Base-by-base conservation (phyloP, 2,888 invertebrate species). In the Polylopha cassiicola region DNA sequence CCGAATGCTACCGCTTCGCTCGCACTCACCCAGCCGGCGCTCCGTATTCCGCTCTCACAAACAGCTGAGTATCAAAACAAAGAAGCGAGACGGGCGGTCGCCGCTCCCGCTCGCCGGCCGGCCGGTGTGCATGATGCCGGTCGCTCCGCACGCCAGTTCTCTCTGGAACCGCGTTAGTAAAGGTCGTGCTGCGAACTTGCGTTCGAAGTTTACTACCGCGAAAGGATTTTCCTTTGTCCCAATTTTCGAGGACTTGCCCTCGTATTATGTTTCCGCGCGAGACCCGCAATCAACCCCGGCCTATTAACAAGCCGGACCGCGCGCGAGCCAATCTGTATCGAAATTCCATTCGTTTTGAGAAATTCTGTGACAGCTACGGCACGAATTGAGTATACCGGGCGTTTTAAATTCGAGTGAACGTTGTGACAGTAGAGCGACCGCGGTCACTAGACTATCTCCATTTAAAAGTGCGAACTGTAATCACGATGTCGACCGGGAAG, bases 401-500 rank as follows among this genome's bases (percentile, higher is more conserved):
- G 62, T 71, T 81, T 78, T 82, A 78, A 81, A 76, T 65, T 60
- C 65, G 39, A 64, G 77, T 79, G 77, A 74, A 72, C 66, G 55
- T 65, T 73, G 67, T 65, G 58, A 61, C 56, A 62, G 48, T 51
- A 51, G 55, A 61, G 50, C 47, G 51, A 57, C 58, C 53, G 68
- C 9, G 62, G 65, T 63, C 62, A 50, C 52, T 51, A 56, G 58
- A 61, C 61, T 48, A 47, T 54, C 54, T 56, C 51, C 38, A 55
- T 33, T 23, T 17, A 52, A 46, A 44, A 47, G 55, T 56, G 64
- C 55, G 65, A 60, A 76, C 72, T 65, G 57, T 63, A 51, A 61
- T 41, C 69, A 73, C 75, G 73, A 96, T 96, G 96, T 95, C 95
- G 78, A 95, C 95, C 62, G 95, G 96, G 61, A 97, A 96, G 84